A percentile compares a stretch with the other conserved stretches of the same genome.
Conservation (phyloP, 2,888 invertebrate species). For the Conus canariensis region DNA sequence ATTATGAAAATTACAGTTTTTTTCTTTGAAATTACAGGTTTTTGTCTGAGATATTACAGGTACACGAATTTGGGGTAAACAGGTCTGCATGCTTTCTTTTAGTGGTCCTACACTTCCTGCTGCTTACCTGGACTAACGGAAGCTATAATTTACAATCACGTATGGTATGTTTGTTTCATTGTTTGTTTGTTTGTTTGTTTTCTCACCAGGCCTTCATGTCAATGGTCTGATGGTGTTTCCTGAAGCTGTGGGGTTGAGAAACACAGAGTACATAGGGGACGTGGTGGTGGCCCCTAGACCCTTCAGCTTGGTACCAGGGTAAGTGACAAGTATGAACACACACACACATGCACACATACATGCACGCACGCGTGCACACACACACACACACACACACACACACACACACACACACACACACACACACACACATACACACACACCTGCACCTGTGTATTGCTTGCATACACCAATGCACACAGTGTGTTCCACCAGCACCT, state of each 20-base stretch:
- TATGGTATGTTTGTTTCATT: too few species aligned
- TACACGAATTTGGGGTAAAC: too few species aligned
- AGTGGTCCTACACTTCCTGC: too few species aligned
- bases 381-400: not conserved
- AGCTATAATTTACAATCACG: too few species aligned
- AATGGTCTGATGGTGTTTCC: conserved; percentile 65
- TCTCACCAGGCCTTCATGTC: conserved; percentile 62
- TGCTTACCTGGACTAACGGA: too few species aligned
- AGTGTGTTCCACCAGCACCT: too few species aligned
- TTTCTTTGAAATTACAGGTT: too few species aligned
- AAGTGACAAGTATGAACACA: not conserved
- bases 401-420: not conserved
- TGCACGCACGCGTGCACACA: too few species aligned
- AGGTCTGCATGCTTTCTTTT: too few species aligned
- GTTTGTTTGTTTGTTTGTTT: not conserved
- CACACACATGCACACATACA: not conserved
- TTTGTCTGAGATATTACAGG: too few species aligned
- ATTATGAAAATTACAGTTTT: too few species aligned
- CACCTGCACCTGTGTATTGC: not conserved
- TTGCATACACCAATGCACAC: too few species aligned
- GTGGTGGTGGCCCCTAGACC: conserved; percentile 59
- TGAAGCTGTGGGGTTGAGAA: conserved; percentile 46
- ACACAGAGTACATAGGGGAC: conserved; percentile 54
- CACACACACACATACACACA: conserved; percentile 6
- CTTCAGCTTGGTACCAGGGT: conserved; percentile 46